A percentile compares a stretch with the other conserved stretches of the same genome.
Evolutionary conservation across 2,888 invertebrate species (phyloP).

Genomic region (Drosophila neonasuta): DNA sequence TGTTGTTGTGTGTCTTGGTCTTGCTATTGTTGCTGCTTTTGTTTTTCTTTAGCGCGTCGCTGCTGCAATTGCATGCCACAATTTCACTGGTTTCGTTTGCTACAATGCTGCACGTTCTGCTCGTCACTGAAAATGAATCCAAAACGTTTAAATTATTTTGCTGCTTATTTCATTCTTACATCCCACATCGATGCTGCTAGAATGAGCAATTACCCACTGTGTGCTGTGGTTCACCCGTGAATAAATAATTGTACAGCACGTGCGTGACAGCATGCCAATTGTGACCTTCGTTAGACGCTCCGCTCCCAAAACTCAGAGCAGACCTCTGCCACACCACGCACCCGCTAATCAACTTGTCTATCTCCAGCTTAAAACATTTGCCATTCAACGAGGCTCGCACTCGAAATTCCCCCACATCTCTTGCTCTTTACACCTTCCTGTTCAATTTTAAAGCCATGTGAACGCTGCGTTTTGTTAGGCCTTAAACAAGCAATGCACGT

Average conservation of each 20-base stretch:
- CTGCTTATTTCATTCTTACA: conserved; percentile 19
- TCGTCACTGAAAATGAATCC: conserved; percentile 52
- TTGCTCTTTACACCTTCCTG: background rate
- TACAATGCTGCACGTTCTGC: conserved; percentile 32
- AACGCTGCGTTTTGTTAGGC: conserved; percentile 41
- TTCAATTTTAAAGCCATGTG: conserved; percentile 8
- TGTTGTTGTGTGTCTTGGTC: conserved; percentile 22
- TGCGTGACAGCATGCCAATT: conserved; percentile 44
- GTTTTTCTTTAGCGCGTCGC: conserved; percentile 9
- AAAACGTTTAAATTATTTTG: conserved; percentile 32
- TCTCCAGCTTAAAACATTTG: conserved; percentile 8
- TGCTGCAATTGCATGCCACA: conserved; percentile 60
- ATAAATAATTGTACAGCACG: conserved; percentile 57
- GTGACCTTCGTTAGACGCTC: conserved; percentile 22
- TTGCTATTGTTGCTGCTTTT: conserved; percentile 20
- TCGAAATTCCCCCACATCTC: conserved; percentile 8
- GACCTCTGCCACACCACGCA: background rate
- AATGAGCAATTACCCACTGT: conserved; percentile 22
- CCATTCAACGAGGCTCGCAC: conserved; percentile 3
- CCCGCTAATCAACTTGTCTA: conserved; percentile 48
- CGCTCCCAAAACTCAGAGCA: background rate
- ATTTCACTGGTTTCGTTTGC: conserved; percentile 10
- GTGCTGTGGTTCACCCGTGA: conserved; percentile 22
- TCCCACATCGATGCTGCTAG: background rate
- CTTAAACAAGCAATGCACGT: conserved; percentile 66